Base-by-base conservation (phyloP, 1,140 invertebrate species). In the Tetramorium alpestre region DNA sequence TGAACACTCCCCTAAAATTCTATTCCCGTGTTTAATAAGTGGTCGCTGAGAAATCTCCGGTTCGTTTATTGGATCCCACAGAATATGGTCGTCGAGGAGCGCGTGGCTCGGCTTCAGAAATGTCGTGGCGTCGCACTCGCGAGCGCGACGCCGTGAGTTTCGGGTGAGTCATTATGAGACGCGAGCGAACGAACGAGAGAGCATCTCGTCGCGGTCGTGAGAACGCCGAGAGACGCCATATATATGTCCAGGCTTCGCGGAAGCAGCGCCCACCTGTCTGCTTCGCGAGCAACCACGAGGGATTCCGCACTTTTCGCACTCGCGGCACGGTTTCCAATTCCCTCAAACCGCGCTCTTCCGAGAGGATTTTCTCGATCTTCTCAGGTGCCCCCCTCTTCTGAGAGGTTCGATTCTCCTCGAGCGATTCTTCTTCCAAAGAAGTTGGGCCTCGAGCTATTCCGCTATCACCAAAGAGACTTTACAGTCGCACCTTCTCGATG, bases 61-160 rank as follows among this genome's bases (percentile, higher is more conserved):
- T 84, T 84, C 54, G 80, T 90, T 90, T 72, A 88, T 90, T 90
- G 89, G 89, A 90, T 90, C 89, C 89, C 88, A 88, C n/a, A 78
- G 38, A 88, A 44, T 87, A 88, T 90, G 88, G 89, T 90, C 89
- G 80, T 90, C 89, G 76, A 90, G 86, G 89, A 90, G 87, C 89
- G 69, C 58, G 80, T 67, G 44, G 69, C 76, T 87, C 84, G 56
- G 70, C 44, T 72, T 89, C 65, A 78, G 76, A 76, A 86, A 77
- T 76, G 69, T 65, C 56, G 47, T 62, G 47, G 16, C 33, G 22
- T 62, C 49, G 11, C n/a, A 13, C 64, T 38, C 58, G 47, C 28
- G 62, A 25, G 16, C 28, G 10, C 47, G 54, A 47, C 67, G 80
- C 41, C 70, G 47, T 54, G 16, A 51, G 41, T 84, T 84, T 22